Evolutionary conservation across 2,888 invertebrate genomes (phyloP).

Genomic region (Notodonta dromedarius): DNA sequence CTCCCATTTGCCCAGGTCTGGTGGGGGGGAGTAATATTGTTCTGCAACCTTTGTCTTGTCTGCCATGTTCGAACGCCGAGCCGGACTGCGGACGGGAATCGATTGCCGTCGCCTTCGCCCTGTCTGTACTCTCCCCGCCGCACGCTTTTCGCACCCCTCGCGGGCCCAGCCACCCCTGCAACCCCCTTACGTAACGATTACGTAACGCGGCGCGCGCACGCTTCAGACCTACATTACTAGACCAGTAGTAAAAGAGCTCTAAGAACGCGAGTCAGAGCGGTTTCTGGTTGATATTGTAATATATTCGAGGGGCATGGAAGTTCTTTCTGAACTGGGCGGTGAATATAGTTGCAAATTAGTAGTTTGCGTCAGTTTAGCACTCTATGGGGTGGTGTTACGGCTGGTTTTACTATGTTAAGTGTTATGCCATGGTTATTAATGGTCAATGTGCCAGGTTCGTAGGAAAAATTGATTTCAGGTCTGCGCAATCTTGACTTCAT

Average conservation of each 20-base stretch:
- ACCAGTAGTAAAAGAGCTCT: constrained; percentile 45
- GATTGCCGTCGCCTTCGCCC: constrained; percentile 73
- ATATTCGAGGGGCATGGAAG: constrained; percentile 30
- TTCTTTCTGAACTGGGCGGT: constrained; percentile 41
- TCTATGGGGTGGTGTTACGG: constrained; percentile 16
- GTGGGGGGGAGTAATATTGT: constrained; percentile 92
- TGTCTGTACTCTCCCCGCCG: constrained; percentile 43
- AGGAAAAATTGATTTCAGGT: constrained; percentile 55
- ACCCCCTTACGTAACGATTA: constrained; percentile 80
- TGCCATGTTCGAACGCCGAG: constrained; percentile 85
- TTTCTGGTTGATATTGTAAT: constrained; percentile 14
- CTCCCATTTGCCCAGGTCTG: constrained; percentile 93
- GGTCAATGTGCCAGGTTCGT: constrained; percentile 48
- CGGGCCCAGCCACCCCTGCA: constrained; percentile 58
- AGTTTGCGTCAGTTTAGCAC: constrained; percentile 16
- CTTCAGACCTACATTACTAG: constrained; percentile 53
- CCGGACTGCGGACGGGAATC: constrained; percentile 78
- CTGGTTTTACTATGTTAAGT: constrained; percentile 18
- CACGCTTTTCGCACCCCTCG: constrained; percentile 43
- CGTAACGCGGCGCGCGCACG: constrained; percentile 78
- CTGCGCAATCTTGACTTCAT: constrained; percentile 42
- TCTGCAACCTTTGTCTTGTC: constrained; percentile 89
- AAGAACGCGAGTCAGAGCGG: constrained; percentile 14
- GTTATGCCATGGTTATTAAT: constrained; percentile 26
- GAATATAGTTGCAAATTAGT: constrained; percentile 42